phyloP scores from a whole-genome alignment of 2,113 vertebrate species.

The Microtus oregoni region DNA sequence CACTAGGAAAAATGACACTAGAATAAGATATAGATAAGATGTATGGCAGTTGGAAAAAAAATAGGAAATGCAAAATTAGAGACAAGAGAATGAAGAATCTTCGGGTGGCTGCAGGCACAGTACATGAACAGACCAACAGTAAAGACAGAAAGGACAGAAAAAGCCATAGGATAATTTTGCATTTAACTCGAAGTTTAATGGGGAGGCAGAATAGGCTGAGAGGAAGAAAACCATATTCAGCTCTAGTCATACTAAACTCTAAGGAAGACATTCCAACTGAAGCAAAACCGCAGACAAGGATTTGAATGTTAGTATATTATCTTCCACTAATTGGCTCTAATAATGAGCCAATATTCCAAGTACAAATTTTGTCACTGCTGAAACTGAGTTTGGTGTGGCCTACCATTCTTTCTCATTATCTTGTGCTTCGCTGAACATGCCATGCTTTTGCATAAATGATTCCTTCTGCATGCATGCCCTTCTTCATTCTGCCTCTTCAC shows the following conservation, averaged over 20 bases:
- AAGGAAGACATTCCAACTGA: not conserved
- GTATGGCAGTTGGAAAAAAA: not conserved
- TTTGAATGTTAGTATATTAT: not conserved
- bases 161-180: fast-evolving
- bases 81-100: not conserved
- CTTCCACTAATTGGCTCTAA: constrained; percentile 26
- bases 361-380: constrained; percentile 4
- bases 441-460: not conserved
- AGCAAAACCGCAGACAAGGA: not conserved
- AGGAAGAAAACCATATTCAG: not conserved
- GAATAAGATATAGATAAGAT: no score
- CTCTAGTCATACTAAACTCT: not conserved
- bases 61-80: not conserved
- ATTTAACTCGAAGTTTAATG: not conserved
- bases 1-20: not conserved
- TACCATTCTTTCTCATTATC: not conserved
- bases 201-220: not conserved
- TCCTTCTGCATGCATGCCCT: not conserved
- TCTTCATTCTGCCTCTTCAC: not conserved
- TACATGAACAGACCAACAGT: fast-evolving
- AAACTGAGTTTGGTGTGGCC: not conserved
- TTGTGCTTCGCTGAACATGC: constrained; percentile 1
- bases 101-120: not conserved
- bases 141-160: not conserved
- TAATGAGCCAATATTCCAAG: not conserved